Evolutionary conservation across 2,888 invertebrate genomes (phyloP).

Genomic region (Gryllus longicercus): DNA sequence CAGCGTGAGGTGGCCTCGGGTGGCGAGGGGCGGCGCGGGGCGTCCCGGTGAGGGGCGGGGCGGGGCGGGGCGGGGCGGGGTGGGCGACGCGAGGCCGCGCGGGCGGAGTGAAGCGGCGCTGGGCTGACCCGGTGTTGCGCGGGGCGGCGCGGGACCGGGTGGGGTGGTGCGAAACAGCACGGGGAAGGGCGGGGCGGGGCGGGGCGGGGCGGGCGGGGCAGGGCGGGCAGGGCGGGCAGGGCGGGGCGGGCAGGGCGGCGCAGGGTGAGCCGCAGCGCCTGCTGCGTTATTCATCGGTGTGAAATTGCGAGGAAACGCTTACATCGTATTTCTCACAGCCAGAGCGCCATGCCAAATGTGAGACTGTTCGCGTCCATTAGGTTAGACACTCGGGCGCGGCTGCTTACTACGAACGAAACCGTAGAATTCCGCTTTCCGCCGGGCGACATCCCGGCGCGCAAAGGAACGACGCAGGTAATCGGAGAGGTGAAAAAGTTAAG

Average conservation of each 20-base stretch:
- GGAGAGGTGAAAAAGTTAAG: neutral
- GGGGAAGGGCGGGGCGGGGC: too few species aligned
- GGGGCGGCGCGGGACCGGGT: neutral
- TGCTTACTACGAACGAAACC: neutral
- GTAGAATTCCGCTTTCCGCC: neutral
- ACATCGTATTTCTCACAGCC: neutral
- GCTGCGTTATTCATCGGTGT: neutral
- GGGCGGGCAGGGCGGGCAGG: neutral
- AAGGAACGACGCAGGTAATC: neutral
- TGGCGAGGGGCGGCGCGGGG: too few species aligned
- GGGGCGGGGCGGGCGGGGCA: too few species aligned
- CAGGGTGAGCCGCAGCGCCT: neutral
- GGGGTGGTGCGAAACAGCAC: too few species aligned
- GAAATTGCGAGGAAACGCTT: constrained; percentile 5
- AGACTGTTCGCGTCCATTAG: neutral
- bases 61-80: too few species aligned
- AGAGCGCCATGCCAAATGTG: constrained; percentile 17
- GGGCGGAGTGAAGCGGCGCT: neutral
- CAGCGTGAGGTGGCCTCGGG: too few species aligned
- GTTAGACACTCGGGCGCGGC: neutral
- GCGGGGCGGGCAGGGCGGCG: neutral
- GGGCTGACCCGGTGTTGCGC: too few species aligned
- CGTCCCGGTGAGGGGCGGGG: too few species aligned
- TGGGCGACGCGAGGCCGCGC: neutral
- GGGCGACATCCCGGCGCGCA: neutral